Evolutionary conservation across 2,888 invertebrate species (phyloP).

Genomic region (Julus scandinavius): DNA sequence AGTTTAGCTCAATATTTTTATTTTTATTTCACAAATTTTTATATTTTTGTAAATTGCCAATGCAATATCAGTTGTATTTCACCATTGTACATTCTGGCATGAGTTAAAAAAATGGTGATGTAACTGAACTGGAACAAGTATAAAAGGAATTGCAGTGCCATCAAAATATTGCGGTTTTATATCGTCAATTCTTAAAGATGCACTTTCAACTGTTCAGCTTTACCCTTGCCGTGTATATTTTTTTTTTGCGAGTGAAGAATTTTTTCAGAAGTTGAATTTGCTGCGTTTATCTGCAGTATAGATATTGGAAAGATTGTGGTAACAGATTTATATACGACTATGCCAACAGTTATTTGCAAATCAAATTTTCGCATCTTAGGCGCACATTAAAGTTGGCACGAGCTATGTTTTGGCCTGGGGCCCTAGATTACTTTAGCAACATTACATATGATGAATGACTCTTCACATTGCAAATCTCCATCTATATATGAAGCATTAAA

Average conservation of each 20-base stretch:
- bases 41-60: background rate
- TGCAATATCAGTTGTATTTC: background rate
- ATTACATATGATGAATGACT: slow-evolving; percentile 40
- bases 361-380: slow-evolving; percentile 26
- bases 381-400: slow-evolving; percentile 15
- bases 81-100: background rate
- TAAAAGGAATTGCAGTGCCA: background rate
- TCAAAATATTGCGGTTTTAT: background rate
- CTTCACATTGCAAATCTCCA: slow-evolving; percentile 35
- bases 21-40: no score
- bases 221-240: background rate
- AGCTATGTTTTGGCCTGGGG: background rate
- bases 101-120: background rate
- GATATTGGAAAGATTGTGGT: slow-evolving; percentile 29
- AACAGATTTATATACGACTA: slow-evolving; percentile 3
- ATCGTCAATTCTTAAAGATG: background rate
- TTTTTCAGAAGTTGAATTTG: slow-evolving; percentile 13
- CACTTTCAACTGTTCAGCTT: background rate
- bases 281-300: background rate
- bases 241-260: background rate
- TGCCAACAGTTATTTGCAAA: slow-evolving; percentile 36
- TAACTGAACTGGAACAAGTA: background rate
- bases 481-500: slow-evolving; percentile 37
- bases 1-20: no score
- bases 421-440: slow-evolving; percentile 35